Evolutionary conservation across 2,113 vertebrate species (phyloP), one percentile per base, ranked within the genome.

Genomic region (Gallinago media): DNA sequence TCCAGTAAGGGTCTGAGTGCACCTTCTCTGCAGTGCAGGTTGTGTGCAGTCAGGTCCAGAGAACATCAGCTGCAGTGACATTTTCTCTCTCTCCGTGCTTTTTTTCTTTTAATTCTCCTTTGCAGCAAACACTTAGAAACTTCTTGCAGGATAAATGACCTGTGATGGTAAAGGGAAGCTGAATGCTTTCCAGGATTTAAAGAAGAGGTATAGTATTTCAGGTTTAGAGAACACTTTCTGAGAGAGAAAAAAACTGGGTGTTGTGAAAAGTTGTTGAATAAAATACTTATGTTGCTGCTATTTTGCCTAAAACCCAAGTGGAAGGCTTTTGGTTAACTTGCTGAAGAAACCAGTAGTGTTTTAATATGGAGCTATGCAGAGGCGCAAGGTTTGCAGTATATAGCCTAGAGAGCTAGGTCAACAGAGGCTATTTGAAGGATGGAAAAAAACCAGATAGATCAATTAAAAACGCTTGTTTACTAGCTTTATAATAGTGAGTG

Each of bases 141-240:
- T 84, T 94, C 38, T 61, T 68, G 68, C 26, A 61, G 93, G 85
- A 93, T 81, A 89, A 96, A 95, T 96, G 79, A 94, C 61, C 90
- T 95, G 94, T 1, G 11, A 86, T 94, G 47, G 73, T 55, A 76
- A 89, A 89, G 76, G 65, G 56, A 88, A 96, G 31, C 72, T 56
- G 79, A 95, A 71, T 1, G 17, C 75, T 81, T 92, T 94, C 94
- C 92, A 92, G 78, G 85, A 77, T 93, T 96, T 92, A 70, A 85
- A 61, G 56, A 46, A 58, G 66, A 91, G 73, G 54, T 66, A 15
- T 27, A 62, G 20, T 70, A 88, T 88, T 95, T 92, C 82, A 74
- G 78, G 71, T 91, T 76, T 94, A 88, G 79, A 56, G 58, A 66
- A 18, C 14, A 8, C 31, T 91, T 87, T 79, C 54, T 66, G 31